phyloP scores from a whole-genome alignment of 2,113 vertebrate genomes.

The Silurus asotus region DNA sequence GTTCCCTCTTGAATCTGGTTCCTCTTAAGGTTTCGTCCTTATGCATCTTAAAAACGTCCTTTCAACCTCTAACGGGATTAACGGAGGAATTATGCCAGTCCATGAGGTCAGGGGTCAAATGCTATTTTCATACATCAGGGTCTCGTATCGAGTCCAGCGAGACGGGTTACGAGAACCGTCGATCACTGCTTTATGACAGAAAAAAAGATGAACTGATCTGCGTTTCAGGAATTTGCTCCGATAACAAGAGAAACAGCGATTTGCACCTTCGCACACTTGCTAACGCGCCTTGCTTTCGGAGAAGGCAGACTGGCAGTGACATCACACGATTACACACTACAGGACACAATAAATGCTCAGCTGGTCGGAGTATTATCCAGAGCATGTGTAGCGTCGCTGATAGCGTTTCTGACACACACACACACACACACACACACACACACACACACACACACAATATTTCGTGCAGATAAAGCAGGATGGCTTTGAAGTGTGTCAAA shows the following conservation, averaged over 20 bases:
- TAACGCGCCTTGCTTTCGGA: neutral
- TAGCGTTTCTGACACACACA: neutral
- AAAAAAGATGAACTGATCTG: neutral
- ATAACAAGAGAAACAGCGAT: neutral
- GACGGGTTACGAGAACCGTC: neutral
- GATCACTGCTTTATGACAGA: neutral
- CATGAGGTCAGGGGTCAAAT: neutral
- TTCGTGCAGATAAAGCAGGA: slow-evolving; percentile 58
- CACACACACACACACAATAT: slow-evolving; percentile 8
- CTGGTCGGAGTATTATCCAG: slow-evolving; percentile 28
- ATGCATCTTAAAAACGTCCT: neutral
- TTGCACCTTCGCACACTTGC: neutral
- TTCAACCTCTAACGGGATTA: slow-evolving; percentile 25
- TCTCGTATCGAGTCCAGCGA: neutral
- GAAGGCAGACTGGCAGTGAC: neutral
- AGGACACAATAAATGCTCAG: slow-evolving; percentile 19
- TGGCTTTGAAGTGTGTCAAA: slow-evolving; percentile 67
- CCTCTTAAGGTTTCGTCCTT: no score
- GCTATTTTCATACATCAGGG: slow-evolving; percentile 5
- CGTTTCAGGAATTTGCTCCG: neutral
- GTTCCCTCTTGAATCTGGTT: no score
- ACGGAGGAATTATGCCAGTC: slow-evolving; percentile 24
- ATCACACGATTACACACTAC: slow-evolving; percentile 5
- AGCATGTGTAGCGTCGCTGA: slow-evolving; percentile 5
- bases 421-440: no score